phyloP scores from a whole-genome alignment of 2,888 invertebrate genomes.

The Hanleya hanleyi region DNA sequence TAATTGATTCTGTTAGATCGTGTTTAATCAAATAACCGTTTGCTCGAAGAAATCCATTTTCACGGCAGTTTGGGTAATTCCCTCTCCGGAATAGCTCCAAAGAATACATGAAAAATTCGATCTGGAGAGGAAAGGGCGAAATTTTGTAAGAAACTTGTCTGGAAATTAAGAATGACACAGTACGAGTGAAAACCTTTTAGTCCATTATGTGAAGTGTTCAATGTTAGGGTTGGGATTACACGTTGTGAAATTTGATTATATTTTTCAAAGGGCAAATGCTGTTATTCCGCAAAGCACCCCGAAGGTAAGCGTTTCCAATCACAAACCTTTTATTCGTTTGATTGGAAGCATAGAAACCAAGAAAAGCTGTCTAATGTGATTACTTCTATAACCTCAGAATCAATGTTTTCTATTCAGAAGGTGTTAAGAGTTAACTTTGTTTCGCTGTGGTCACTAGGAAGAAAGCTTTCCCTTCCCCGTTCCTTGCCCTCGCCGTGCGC shows the following conservation, averaged over 20 bases:
- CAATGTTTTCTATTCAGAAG: slow-evolving; percentile 3
- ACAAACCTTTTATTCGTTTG: background rate
- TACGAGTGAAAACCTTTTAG: slow-evolving; percentile 1
- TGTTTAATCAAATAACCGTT: background rate
- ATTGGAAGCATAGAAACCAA: background rate
- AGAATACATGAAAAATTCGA: background rate
- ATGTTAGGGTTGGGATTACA: background rate
- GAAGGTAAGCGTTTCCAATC: slow-evolving; percentile 8
- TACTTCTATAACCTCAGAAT: background rate
- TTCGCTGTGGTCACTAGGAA: too few relatives aligned
- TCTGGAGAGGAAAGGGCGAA: background rate
- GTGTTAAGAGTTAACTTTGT: background rate
- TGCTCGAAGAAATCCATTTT: background rate
- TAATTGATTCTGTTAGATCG: slow-evolving; percentile 1
- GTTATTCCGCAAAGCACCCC: background rate
- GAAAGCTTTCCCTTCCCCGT: too few relatives aligned
- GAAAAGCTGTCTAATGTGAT: slow-evolving; percentile 1
- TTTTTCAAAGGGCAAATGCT: slow-evolving; percentile 2
- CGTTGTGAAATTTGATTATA: background rate
- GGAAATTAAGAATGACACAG: background rate
- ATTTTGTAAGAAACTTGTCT: background rate
- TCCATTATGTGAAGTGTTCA: background rate
- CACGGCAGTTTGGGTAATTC: background rate
- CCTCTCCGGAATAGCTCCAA: background rate
- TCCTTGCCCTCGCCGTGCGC: too few relatives aligned